Evolutionary conservation across 2,113 vertebrate genomes (phyloP), one percentile per base, ranked within the genome.

Genomic region (Saccopteryx leptura): DNA sequence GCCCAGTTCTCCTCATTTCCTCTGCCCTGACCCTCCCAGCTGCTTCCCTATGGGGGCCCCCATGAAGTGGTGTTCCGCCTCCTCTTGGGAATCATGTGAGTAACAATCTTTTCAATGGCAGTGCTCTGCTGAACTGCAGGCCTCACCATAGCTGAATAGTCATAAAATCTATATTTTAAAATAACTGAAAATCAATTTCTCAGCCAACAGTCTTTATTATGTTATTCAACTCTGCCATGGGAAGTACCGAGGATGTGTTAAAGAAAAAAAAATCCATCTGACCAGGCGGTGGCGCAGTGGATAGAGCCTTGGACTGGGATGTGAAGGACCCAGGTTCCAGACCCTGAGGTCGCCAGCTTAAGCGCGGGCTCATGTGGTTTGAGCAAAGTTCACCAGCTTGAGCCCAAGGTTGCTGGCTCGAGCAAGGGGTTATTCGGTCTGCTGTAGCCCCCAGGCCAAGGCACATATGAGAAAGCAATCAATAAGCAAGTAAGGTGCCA

Each of bases 121-220:
- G 68, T 6, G 9, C 3, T 81, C 68, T 79, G 56, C 23, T n/a
- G 74, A 52, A 10, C 56, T 63, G 31, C 1, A 21, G 14, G 14
- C 61, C 50, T 80, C 68, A 17, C 33, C 9, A 2, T 12, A 46
- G 23, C 46, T 52, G 46, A 81, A n/a, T 50, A 65, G 52, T 39
- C 54, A 13, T 46, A 60, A 93, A 58, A 71, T n/a, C 61, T 24
- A 7, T 6, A 31, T 24, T 56, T 83, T 46, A 63, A 68, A 76
- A 63, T 3, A 61, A 18, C 15, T 50, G 21, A 60, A 97, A 90
- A 52, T 75, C 50, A 74, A 56, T 26, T 88, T 85, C 48, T 52
- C 72, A 31, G n/a, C 23, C 83, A 90, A 75, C 2, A 21, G 28
- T 52, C 15, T 48, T 2, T 28, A 54, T 14, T 39, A 4, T 31